Percentiles rank a stretch among this genome's conserved stretches.
Conservation (phyloP, 2,797 vertebrate genomes). For the Myiotriccus ornatus region DNA sequence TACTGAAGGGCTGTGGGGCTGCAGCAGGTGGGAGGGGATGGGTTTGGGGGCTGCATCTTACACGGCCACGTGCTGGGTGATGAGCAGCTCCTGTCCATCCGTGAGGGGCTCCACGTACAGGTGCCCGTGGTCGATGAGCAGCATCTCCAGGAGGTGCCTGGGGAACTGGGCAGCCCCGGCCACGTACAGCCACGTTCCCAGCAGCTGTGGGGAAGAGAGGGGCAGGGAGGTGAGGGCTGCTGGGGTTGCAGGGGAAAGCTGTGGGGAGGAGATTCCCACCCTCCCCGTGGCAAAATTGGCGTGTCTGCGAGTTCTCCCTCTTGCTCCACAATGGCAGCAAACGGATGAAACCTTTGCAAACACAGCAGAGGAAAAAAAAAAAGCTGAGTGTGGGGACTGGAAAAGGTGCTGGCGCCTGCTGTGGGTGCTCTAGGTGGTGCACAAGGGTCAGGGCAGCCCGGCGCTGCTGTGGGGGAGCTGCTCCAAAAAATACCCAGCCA, state of each 20-base stretch:
- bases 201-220: neutral
- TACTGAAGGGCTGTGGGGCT: neutral
- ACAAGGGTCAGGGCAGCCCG: neutral
- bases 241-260: neutral
- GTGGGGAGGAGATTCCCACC: neutral
- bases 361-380: rapidly evolving
- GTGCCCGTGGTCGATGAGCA: constrained; percentile 24
- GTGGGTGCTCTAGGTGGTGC: neutral
- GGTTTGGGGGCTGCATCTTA: neutral
- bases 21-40: neutral
- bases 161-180: constrained; percentile 16
- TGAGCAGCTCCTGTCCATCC: neutral
- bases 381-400: rapidly evolving
- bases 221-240: neutral
- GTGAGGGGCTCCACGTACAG: neutral
- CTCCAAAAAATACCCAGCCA: neutral
- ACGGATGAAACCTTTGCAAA: neutral
- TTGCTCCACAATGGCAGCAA: rapidly evolving
- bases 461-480: rapidly evolving
- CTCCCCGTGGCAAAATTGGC: rapidly evolving
- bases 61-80: constrained; percentile 18
- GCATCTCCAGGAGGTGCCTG: constrained; percentile 19
- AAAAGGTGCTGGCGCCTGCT: rapidly evolving
- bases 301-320: rapidly evolving
- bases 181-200: constrained; percentile 9